These are phyloP conservation scores for Eupithecia pulchellata DNA, from an alignment of 2,888 invertebrate species.

Conservation along the genomic window DNA sequence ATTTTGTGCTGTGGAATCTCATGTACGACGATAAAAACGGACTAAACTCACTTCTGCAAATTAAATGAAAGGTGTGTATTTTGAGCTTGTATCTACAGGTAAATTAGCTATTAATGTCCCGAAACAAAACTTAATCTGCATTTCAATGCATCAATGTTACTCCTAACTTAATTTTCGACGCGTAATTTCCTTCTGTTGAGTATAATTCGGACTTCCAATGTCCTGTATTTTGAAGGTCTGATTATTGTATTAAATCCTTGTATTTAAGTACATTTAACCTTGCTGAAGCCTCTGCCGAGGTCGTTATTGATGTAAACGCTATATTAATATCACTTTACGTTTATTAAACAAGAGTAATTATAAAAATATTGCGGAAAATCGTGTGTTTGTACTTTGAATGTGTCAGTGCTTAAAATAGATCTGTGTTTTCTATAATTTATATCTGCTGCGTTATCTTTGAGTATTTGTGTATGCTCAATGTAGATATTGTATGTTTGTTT, in stretches of 20 bases:
- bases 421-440: conserved; percentile 35
- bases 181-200: not conserved
- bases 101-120: conserved; percentile 21
- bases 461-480: conserved; percentile 35
- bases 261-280: conserved; percentile 17
- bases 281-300: conserved; percentile 43
- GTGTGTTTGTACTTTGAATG: conserved; percentile 30
- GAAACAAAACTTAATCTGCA: conserved; percentile 18
- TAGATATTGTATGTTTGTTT: conserved; percentile 1
- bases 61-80: conserved; percentile 79
- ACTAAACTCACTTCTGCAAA: conserved; percentile 57
- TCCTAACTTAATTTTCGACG: not conserved
- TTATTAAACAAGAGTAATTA: conserved; percentile 12
- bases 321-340: conserved; percentile 41
- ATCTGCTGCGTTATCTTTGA: conserved; percentile 38
- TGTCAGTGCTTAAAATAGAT: conserved; percentile 60
- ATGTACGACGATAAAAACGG: conserved; percentile 57
- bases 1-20: conserved; percentile 48
- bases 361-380: conserved; percentile 16
- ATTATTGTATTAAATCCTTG: conserved; percentile 23
- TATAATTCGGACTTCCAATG: not conserved
- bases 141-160: not conserved
- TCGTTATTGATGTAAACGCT: conserved; percentile 44
- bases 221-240: conserved; percentile 24
- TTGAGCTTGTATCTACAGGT: conserved; percentile 45